A percentile compares a stretch with the other conserved stretches of the same genome.
Conservation (phyloP, 2,888 invertebrate species). For the Athalia cordata region DNA sequence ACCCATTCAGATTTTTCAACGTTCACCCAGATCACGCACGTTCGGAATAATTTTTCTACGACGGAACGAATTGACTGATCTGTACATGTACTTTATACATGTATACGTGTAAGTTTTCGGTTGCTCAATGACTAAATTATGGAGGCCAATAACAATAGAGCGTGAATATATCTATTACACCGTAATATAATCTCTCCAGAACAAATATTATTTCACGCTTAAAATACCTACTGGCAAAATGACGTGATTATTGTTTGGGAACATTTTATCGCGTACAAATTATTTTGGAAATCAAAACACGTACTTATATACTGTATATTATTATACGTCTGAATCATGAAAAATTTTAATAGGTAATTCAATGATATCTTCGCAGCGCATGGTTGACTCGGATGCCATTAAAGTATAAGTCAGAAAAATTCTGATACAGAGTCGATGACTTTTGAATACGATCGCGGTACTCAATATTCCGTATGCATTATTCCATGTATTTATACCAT, state of each 20-base stretch:
- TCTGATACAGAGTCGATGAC: too few relatives aligned
- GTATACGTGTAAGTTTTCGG: background rate
- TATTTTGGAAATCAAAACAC: constrained; percentile 15
- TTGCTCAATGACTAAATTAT: background rate
- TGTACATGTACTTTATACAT: too few relatives aligned
- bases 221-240: background rate
- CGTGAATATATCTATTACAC: too few relatives aligned
- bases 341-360: background rate
- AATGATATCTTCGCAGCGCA: background rate
- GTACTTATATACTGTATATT: constrained; percentile 18
- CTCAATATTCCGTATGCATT: too few relatives aligned
- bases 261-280: constrained; percentile 25
- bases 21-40: background rate
- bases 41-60: constrained; percentile 1
- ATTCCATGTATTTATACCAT: too few relatives aligned
- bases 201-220: background rate
- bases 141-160: too few relatives aligned
- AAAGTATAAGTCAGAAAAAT: background rate
- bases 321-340: constrained; percentile 10
- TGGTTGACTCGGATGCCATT: background rate
- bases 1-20: constrained; percentile 4
- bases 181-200: too few relatives aligned
- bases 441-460: too few relatives aligned
- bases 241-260: constrained; percentile 11
- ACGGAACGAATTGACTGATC: background rate